These are phyloP conservation scores for Zaprionus ghesquierei DNA, from an alignment of 1,140 invertebrate species.

Conservation along the genomic window DNA sequence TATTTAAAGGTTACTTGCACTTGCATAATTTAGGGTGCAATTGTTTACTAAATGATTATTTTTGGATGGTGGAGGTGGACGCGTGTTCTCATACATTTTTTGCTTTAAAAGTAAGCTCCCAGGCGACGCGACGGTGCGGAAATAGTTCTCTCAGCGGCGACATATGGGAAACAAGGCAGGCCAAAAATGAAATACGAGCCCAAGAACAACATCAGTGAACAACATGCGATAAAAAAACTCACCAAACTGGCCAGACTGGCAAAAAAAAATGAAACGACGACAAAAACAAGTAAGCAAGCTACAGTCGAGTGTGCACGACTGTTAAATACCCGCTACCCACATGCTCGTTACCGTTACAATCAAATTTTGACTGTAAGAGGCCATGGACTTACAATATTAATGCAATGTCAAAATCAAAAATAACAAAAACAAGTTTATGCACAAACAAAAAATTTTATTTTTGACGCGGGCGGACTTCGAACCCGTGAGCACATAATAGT, in stretches of 20 bases:
- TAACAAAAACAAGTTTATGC: slow-evolving; percentile 33
- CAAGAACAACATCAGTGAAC: slow-evolving; percentile 50
- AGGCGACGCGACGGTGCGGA: slow-evolving; percentile 47
- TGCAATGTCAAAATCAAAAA: too few relatives aligned
- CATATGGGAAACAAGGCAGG: slow-evolving; percentile 56
- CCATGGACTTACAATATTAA: too few relatives aligned
- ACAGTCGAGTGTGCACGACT: too few relatives aligned
- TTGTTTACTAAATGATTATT: slow-evolving; percentile 58
- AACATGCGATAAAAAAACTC: slow-evolving; percentile 49
- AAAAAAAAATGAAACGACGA: slow-evolving; percentile 14
- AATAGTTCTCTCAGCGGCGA: slow-evolving; percentile 49
- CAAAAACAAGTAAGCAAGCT: too few relatives aligned
- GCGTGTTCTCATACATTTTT: slow-evolving; percentile 64
- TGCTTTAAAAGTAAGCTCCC: slow-evolving; percentile 53
- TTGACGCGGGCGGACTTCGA: too few relatives aligned
- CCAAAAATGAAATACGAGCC: slow-evolving; percentile 72
- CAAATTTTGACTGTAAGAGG: too few relatives aligned
- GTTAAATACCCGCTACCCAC: too few relatives aligned
- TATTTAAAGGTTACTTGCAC: slow-evolving; percentile 56
- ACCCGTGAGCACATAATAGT: too few relatives aligned
- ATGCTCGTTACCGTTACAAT: too few relatives aligned
- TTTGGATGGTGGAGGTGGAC: slow-evolving; percentile 10
- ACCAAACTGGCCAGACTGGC: slow-evolving; percentile 68
- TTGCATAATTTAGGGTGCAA: slow-evolving; percentile 74
- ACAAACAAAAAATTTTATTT: too few relatives aligned